Base-by-base conservation (phyloP, 2,797 vertebrate genomes). In the Periophthalmus magnuspinnatus region DNA sequence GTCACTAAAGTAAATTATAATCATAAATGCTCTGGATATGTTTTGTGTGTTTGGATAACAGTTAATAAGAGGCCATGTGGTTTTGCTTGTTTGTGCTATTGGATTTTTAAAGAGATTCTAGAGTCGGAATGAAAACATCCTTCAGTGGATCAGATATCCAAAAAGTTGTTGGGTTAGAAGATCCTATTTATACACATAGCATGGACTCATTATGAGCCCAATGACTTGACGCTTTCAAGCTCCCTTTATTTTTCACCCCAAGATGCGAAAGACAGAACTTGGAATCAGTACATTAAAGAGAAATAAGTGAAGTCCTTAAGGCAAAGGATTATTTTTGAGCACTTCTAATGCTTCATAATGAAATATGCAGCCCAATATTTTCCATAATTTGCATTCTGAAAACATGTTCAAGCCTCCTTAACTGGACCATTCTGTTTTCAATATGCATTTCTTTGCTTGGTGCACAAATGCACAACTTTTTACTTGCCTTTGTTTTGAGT, bases 251-350 rank as follows among this genome's bases (percentile, higher is more conserved):
- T 41, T 62, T 22, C n/a, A 62, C 10, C 36, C 14, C 1, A 5
- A 41, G n/a, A 41, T 62, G 19, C 60, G 62, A 60, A 22, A 13
- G 34, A 14, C 58, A 62, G 34, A 14, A 41, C 13, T 41, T 13
- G 6, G 36, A 62, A 5, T 24, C 60, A 41, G 60, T 62, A 3
- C n/a, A 41, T n/a, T 41, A 45, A 62, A 62, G n/a, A 62, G 34
- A 41, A 19, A 62, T 41, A 22, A 62, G 6, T 38, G 33, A 34
- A 21, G 36, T 62, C 22, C 38, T 64, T 11, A 3, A 32, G 41
- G 62, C 34, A 62, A 34, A 60, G 58, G 33, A 16, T 58, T n/a
- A 60, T 60, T 60, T 36, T 36, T 32, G 33, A 60, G 58, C 7
- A n/a, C 33, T 10, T 36, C 33, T 38, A 61, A n/a, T 41, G n/a